Evolutionary conservation across 1,140 invertebrate genomes (phyloP), one percentile per base, ranked within the genome.

Genomic region (Bombus waltoni): DNA sequence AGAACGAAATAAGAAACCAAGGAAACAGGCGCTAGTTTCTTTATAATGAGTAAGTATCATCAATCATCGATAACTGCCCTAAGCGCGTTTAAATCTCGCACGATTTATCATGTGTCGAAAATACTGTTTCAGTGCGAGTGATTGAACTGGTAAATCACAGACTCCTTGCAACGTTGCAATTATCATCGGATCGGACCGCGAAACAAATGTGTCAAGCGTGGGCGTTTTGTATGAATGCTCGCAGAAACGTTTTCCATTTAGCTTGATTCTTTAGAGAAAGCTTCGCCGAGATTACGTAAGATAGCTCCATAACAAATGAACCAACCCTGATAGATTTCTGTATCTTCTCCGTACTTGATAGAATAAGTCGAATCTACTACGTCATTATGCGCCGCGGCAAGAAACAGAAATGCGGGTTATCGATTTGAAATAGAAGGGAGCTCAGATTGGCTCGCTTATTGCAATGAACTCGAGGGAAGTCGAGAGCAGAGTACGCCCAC

Each of bases 391-490:
- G 32, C n/a, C 40, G 13, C 42, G 42, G 44, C 18, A 53, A 47
- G n/a, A 74, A 53, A 18, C 47, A 53, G 18, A 53, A 35, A 76
- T 28, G 35, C 35, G 35, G 35, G 8, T 38, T 57, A 35, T 59
- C 47, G 74, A 57, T 76, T 28, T 22, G 38, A 32, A 59, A 4
- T 28, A 22, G 32, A 22, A 32, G 32, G 18, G 79, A 74, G 79
- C 74, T 87, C 74, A 88, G 47, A 83, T 82, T 57, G 38, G 32
- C 44, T 70, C 71, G 74, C 11, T 87, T 78, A 87, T 88, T 88
- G 79, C 73, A 4, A 70, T 25, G 65, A 78, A 59, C 65, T 65
- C 28, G 74, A 62, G 32, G 13, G 68, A 68, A 88, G 70, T 47
- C 44, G 62, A 82, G 81, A 73, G 59, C 65, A 66, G 38, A 38